Base-by-base conservation (phyloP, 92 coral and sea anemone genomes). In the Phenganax marumi region DNA sequence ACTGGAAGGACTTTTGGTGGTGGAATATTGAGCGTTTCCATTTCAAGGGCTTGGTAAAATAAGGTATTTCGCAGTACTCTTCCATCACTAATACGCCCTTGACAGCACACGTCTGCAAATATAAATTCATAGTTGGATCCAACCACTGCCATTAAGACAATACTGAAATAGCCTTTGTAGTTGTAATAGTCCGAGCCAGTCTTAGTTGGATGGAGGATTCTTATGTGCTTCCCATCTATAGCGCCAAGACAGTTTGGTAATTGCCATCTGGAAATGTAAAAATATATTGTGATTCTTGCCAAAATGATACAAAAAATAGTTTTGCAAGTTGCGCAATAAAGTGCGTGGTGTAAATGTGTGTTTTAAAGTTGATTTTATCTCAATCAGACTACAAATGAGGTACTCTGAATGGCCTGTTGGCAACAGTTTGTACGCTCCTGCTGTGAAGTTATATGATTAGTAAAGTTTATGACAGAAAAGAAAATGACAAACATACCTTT, bases 61-160 rank as follows among this genome's bases (percentile, higher is more conserved):
- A 74, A 53, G 21, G 91, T 80, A 57, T 91, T 83, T 73, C 80
- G 85, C 50, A 86, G 57, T 3, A 91, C 91, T 22, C 91, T 87
- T 70, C 91, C 90, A 81, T 91, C 87, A 84, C 91, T 91, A 47
- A 88, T 91, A 26, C 93, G 57, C 19, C 90, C 91, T 60, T 90
- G 88, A 77, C 89, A 88, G 73, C 93, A 91, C 60, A 91, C 90
- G 84, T 91, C 93, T 8, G 91, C 93, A 88, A 82, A 88, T 50
- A 88, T 21, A 74, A 88, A 91, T 58, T 86, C 86, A 17, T 77
- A 73, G 49, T 88, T 71, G 1, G 90, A 82, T 12, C 84, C 90
- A 51, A 83, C 85, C 21, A 91, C 86, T 52, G 90, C 94, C 87
- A 88, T 76, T 16, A 90, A 55, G 54, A 90, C 91, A 58, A 90